Conservation (phyloP, 2,113 vertebrate genomes). For the Redunca redunca region DNA sequence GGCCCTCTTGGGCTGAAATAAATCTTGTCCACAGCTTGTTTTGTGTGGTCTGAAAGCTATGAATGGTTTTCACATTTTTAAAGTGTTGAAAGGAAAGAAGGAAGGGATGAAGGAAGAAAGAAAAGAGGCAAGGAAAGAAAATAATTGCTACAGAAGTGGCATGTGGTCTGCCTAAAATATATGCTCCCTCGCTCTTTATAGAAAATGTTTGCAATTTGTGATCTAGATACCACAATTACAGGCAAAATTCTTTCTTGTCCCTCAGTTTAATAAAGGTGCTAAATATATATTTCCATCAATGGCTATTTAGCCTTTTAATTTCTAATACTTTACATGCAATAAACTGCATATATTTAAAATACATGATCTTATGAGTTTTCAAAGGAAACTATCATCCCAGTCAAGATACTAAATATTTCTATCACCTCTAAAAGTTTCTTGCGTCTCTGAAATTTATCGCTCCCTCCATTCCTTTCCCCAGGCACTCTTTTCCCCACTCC, state of each 20-base stretch:
- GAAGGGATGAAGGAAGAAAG: neutral
- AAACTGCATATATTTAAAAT: neutral
- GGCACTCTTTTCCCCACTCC: neutral
- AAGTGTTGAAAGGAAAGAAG: neutral
- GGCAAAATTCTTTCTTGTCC: neutral
- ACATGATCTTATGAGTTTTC: neutral
- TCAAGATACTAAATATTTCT: neutral
- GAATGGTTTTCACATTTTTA: neutral
- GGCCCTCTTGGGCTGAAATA: neutral
- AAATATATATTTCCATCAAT: neutral
- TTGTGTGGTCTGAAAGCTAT: neutral
- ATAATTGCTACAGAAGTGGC: neutral
- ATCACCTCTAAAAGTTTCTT: neutral
- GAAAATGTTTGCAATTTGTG: neutral
- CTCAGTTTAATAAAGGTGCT: neutral
- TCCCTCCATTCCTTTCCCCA: neutral
- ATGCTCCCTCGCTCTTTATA: neutral
- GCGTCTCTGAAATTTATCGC: neutral
- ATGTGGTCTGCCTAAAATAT: neutral
- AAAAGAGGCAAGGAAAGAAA: neutral
- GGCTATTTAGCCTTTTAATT: neutral
- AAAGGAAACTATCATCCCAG: neutral
- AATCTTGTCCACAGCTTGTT: neutral
- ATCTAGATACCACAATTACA: neutral
- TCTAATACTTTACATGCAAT: neutral